Evolutionary conservation across 2,797 vertebrate genomes (phyloP).

Genomic region (Aphelocoma californica): DNA sequence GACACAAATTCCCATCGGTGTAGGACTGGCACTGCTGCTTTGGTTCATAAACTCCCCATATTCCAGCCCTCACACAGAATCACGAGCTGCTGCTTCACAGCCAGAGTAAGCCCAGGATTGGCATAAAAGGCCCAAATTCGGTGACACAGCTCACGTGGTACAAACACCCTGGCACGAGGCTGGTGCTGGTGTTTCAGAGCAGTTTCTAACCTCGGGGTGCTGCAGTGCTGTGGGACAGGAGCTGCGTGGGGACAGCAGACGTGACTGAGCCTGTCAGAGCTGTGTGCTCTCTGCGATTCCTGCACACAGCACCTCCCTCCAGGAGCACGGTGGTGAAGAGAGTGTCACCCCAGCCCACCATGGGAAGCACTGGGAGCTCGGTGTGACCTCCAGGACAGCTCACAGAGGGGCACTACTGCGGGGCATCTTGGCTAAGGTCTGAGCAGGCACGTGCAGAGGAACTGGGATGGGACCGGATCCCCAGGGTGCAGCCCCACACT

Average conservation of each 20-base stretch:
- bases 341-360: not conserved
- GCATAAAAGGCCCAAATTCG: not conserved
- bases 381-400: fast-evolving
- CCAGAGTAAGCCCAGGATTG: not conserved
- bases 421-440: not conserved
- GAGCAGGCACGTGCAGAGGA: not conserved
- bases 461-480: not conserved
- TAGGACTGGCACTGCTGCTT: no score
- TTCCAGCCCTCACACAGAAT: not conserved
- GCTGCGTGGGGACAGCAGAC: not conserved
- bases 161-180: not conserved
- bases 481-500: not conserved
- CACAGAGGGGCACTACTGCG: fast-evolving
- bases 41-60: not conserved
- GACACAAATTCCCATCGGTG: not conserved
- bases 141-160: fast-evolving
- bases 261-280: not conserved
- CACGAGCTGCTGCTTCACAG: fast-evolving
- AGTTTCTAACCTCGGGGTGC: not conserved
- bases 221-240: not conserved
- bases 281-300: not conserved
- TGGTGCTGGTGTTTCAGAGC: not conserved
- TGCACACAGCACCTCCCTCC: not conserved
- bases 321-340: not conserved
- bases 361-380: not conserved